Conservation (phyloP, 2,888 invertebrate genomes). For the Mycalesis mineus region DNA sequence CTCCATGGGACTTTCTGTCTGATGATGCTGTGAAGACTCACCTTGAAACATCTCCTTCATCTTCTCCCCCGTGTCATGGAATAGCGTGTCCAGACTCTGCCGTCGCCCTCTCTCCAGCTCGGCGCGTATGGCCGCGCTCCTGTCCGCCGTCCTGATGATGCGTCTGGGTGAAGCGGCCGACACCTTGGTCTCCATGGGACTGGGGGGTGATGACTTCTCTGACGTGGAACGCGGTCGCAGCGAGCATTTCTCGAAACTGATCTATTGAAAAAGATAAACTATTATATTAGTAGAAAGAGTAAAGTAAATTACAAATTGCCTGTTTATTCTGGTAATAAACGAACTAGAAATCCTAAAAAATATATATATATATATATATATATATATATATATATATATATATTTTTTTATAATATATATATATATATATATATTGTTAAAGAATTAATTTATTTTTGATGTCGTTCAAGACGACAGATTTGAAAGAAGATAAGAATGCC, state of each 20-base stretch:
- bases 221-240: slow-evolving; percentile 62
- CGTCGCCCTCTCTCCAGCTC: slow-evolving; percentile 69
- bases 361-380: no score
- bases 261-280: neutral
- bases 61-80: slow-evolving; percentile 87
- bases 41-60: slow-evolving; percentile 91
- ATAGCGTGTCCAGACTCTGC: slow-evolving; percentile 86
- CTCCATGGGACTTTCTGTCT: slow-evolving; percentile 52
- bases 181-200: slow-evolving; percentile 51
- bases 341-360: no score
- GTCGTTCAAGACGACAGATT: no score
- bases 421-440: no score
- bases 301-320: no score
- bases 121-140: slow-evolving; percentile 38
- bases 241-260: slow-evolving; percentile 75
- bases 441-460: no score
- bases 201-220: slow-evolving; percentile 56
- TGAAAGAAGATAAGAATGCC: no score
- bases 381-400: no score
- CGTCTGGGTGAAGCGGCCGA: slow-evolving; percentile 45
- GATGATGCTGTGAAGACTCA: slow-evolving; percentile 37
- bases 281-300: no score
- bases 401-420: no score
- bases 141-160: slow-evolving; percentile 36
- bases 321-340: no score